Conservation (phyloP, 2,113 vertebrate genomes). For the Epinephelus cyanopodus region DNA sequence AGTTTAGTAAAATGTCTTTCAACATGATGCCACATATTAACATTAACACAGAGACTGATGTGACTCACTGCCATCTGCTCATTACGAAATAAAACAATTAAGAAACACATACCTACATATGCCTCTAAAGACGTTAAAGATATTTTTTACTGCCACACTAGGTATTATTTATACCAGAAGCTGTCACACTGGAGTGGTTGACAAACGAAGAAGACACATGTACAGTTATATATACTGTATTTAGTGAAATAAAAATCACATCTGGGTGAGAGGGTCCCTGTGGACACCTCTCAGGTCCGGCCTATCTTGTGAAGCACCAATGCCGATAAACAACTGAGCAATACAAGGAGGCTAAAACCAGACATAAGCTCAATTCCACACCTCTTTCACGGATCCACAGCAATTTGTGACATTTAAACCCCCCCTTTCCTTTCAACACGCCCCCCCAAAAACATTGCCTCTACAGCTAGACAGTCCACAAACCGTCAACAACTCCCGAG, state of each 20-base stretch:
- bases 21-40: constrained; percentile 15
- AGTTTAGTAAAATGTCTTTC: constrained; percentile 29
- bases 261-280: background rate
- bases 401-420: constrained; percentile 19
- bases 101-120: constrained; percentile 17
- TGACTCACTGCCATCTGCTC: constrained; percentile 46
- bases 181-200: background rate
- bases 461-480: constrained; percentile 16
- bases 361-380: background rate
- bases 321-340: background rate
- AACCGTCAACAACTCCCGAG: constrained; percentile 47
- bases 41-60: constrained; percentile 13
- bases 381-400: background rate
- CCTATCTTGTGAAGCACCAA: background rate
- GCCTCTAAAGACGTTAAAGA: background rate
- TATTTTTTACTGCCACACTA: background rate
- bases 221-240: background rate
- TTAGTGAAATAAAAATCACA: background rate
- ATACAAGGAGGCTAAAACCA: background rate
- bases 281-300: background rate
- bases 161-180: background rate
- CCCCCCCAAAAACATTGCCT: background rate
- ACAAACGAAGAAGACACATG: background rate
- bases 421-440: background rate
- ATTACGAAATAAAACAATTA: constrained; percentile 27